Base-by-base conservation (phyloP, 2,113 vertebrate species). In the Scortum barcoo region DNA sequence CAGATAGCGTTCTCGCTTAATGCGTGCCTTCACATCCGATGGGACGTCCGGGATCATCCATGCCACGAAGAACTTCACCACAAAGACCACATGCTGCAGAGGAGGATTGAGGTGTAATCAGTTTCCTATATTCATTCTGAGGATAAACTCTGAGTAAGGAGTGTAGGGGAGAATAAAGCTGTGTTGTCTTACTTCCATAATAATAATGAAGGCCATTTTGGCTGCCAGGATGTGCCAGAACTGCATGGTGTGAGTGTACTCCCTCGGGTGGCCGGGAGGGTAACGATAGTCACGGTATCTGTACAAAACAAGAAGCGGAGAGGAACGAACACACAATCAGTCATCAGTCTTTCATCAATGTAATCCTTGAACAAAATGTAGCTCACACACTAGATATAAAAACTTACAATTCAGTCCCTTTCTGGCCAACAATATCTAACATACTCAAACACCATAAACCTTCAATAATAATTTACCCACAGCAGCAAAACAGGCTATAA, bases 191-290 rank as follows among this genome's bases (percentile, higher is more conserved):
- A 99, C 98, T 94, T 99, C 98, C 97, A 99, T 98, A 83, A 96
- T 96, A 54, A 99, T 99, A 38, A 99, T 99, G 83, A 99, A 99
- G 42, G 97, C 97, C 96, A 99, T 94, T 90, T 97, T 99, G 66
- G 98, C 98, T 68, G 98, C 98, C 36, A 99, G 95, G 71, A 99
- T 97, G 48, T 99, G 98, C 98, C 98, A 99, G 92, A 97, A 99
- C 88, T 98, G 96, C 97, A 98, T 98, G 24, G 85, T 96, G 86
- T 96, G 97, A 0, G 3, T 22, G 53, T 99, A 99, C 48, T 88
- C 94, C 16, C 30, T 88, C 51, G 93, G 66, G 2, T 98, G 95
- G 42, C 95, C 96, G 0, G 98, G 96, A 67, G 98, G 97, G 51
- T 97, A 95, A 36, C 98, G 97, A 86, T 98, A 98, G 92, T 99